Conservation (phyloP, 2,113 vertebrate species). For the Callipepla californica region DNA sequence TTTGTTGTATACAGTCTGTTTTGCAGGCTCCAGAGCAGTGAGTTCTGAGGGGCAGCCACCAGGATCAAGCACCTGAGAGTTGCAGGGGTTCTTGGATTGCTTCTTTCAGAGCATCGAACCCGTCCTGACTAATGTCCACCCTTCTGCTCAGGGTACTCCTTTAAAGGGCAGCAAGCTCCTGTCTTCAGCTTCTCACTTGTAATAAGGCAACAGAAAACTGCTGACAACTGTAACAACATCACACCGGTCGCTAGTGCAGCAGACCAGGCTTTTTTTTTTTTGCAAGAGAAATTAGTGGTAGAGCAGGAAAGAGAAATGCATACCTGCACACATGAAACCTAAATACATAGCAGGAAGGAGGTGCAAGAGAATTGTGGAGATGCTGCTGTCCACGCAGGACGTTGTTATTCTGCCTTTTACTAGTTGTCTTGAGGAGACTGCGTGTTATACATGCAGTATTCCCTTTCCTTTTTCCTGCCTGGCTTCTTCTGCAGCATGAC, state of each 20-base stretch:
- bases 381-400: neutral
- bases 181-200: neutral
- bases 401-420: neutral
- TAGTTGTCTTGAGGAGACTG: neutral
- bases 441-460: neutral
- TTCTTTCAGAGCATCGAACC: neutral
- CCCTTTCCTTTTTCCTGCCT: neutral
- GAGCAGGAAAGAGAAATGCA: neutral
- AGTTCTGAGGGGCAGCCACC: accelerated
- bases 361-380: neutral
- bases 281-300: neutral
- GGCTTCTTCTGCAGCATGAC: neutral
- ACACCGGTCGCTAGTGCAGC: accelerated
- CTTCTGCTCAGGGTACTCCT: neutral
- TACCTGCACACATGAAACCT: neutral
- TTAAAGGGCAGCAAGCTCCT: neutral
- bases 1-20: neutral
- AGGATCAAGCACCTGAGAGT: neutral
- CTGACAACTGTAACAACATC: accelerated
- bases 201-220: neutral
- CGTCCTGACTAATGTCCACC: neutral
- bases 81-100: neutral
- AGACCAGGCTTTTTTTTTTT: neutral
- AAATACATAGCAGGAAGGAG: neutral
- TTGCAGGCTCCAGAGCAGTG: neutral